Percentiles rank a stretch among this genome's conserved stretches.
Evolutionary conservation across 2,888 invertebrate species (phyloP).

Genomic region (Melanotus villosus): DNA sequence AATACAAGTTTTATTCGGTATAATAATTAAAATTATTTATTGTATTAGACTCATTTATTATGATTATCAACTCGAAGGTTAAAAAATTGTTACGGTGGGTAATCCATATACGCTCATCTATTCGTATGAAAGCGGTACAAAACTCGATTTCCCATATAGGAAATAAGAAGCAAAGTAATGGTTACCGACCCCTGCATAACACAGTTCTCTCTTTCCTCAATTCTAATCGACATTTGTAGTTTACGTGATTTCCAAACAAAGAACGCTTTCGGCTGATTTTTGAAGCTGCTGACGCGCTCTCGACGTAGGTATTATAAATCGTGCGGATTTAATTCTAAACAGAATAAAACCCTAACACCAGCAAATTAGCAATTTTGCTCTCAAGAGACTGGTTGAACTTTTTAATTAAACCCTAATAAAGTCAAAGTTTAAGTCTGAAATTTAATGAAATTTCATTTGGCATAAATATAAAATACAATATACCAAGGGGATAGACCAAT

Average conservation of each 20-base stretch:
- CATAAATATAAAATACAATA: conserved; percentile 2
- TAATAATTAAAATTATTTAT: too few species aligned
- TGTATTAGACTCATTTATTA: too few species aligned
- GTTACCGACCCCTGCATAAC: conserved; percentile 1
- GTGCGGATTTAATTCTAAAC: not conserved
- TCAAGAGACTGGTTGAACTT: conserved; percentile 16
- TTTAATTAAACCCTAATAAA: conserved; percentile 30
- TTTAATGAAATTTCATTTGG: conserved; percentile 21
- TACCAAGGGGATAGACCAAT: conserved; percentile 4
- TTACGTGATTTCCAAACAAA: not conserved
- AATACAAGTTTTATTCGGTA: too few species aligned
- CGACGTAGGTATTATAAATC: not conserved
- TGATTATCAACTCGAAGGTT: too few species aligned
- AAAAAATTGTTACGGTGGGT: too few species aligned
- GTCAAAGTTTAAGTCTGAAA: conserved; percentile 26
- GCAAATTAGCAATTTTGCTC: conserved; percentile 26
- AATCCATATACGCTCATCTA: too few species aligned
- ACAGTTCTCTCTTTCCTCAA: not conserved
- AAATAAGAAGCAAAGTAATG: conserved; percentile 12
- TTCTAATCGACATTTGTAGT: conserved; percentile 4
- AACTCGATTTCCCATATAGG: conserved; percentile 6
- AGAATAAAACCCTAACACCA: conserved; percentile 17
- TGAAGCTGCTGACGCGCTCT: not conserved
- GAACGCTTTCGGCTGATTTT: not conserved
- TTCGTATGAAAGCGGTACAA: too few species aligned